Evolutionary conservation across 1,140 invertebrate species (phyloP), one percentile per base, ranked within the genome.

Genomic region (Dendrolimus kikuchii): DNA sequence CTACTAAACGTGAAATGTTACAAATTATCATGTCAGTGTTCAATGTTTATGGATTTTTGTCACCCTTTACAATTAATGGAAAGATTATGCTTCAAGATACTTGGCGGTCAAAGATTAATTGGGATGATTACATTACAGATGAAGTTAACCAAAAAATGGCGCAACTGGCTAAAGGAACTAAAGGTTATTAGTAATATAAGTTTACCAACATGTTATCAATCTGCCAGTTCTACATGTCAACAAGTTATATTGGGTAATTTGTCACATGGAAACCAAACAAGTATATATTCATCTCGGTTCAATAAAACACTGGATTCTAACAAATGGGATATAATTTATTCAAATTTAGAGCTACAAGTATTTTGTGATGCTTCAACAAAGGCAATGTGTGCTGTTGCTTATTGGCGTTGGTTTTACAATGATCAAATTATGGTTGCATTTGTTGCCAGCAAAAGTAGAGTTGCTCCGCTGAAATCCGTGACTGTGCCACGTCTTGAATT

Each of bases 401-500:
- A n/a, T n/a, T n/a, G n/a, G n/a, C n/a, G n/a, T n/a, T n/a, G n/a
- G n/a, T 55, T 47, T 49, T 5, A 7, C 7, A 45, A 47, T 53
- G 42, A 47, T 41, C 37, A 42, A 7, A 42, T 46, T 5, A 7
- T 46, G 8, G 47, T 57, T 8, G n/a, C 46, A n/a, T 55, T 60
- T 39, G 46, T 69, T 7, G 49, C 53, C 6, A 60, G 59, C 10
- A 82, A 79, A 61, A 60, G 67, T 5, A 56, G 62, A 52, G 72
- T 85, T 4, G 61, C 67, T 7, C 73, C 73, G 5, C 5, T 79
- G 2, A 74, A 72, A 57, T 43, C 23, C 0, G 38, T 73, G 4
- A 62, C 73, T 2, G 56, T 81, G 44, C 71, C 71, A 8, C 44
- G 74, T 39, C 7, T 71, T 1, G 72, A 81, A 55, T 41, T 80